Conservation (phyloP, 2,797 vertebrate species). For the Sebastes miniatus region DNA sequence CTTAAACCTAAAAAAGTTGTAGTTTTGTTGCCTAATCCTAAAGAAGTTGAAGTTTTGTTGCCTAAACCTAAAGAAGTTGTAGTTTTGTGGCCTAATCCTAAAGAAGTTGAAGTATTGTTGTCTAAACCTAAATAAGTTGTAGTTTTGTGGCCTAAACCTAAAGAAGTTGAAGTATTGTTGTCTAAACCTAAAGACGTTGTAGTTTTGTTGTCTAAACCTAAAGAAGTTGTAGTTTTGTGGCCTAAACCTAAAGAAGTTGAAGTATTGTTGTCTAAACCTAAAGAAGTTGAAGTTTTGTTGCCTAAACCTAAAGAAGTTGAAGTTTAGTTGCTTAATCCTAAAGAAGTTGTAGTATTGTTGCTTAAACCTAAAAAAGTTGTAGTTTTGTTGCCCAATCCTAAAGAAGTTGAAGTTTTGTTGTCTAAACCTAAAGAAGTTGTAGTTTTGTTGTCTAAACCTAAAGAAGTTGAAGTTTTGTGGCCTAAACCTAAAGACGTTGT, state of each 20-base stretch:
- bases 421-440: rapidly evolving
- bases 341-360: rapidly evolving
- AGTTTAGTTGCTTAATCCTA: rapidly evolving
- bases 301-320: rapidly evolving
- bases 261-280: rapidly evolving
- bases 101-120: too few species aligned
- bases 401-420: too few species aligned
- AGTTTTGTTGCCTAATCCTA: too few species aligned
- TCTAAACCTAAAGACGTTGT: rapidly evolving
- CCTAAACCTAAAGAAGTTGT: too few species aligned
- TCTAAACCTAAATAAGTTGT: rapidly evolving
- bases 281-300: too few species aligned
- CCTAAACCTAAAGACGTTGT: too few species aligned
- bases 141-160: rapidly evolving
- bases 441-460: too few species aligned
- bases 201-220: rapidly evolving
- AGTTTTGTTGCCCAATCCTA: too few species aligned
- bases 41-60: too few species aligned
- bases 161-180: rapidly evolving
- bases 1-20: rapidly evolving
- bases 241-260: rapidly evolving
- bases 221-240: rapidly evolving
- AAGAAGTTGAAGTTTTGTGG: too few species aligned
- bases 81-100: too few species aligned
- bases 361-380: rapidly evolving